Conservation (phyloP, 1,140 invertebrate genomes). For the Anastrepha ludens region DNA sequence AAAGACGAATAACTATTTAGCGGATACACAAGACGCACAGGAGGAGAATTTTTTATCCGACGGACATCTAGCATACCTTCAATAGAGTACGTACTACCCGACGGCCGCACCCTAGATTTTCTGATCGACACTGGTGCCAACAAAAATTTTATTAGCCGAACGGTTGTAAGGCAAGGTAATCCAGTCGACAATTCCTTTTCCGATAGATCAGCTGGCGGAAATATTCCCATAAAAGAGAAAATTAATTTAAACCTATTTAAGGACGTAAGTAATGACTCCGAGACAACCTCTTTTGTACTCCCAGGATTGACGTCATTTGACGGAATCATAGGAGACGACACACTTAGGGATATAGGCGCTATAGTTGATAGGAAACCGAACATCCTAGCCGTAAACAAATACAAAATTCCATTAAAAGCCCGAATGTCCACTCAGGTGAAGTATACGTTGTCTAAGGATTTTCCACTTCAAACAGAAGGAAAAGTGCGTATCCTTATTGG, state of each 20-base stretch:
- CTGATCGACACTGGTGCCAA: neutral
- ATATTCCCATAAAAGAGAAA: neutral
- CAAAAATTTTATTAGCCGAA: neutral
- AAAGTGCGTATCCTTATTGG: too few relatives aligned
- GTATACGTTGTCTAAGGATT: too few relatives aligned
- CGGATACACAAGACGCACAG: neutral
- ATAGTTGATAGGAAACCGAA: too few relatives aligned
- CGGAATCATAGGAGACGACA: too few relatives aligned
- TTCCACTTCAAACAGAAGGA: too few relatives aligned
- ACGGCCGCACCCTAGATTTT: slow-evolving; percentile 8
- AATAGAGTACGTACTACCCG: neutral
- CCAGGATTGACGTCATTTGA: too few relatives aligned
- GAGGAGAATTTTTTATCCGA: neutral
- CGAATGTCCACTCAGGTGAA: too few relatives aligned
- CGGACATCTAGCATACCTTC: neutral
- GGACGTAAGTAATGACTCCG: too few relatives aligned
- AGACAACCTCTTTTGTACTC: too few relatives aligned
- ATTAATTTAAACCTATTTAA: neutral
- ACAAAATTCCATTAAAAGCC: too few relatives aligned
- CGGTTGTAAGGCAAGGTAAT: neutral
- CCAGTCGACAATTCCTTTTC: neutral
- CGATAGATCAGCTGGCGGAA: neutral
- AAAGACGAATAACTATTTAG: neutral
- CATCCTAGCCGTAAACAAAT: too few relatives aligned
- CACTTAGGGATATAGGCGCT: too few relatives aligned